These are phyloP conservation scores for Fistularia commersonii DNA, from an alignment of 2,797 vertebrate genomes.

Conservation along the genomic window DNA sequence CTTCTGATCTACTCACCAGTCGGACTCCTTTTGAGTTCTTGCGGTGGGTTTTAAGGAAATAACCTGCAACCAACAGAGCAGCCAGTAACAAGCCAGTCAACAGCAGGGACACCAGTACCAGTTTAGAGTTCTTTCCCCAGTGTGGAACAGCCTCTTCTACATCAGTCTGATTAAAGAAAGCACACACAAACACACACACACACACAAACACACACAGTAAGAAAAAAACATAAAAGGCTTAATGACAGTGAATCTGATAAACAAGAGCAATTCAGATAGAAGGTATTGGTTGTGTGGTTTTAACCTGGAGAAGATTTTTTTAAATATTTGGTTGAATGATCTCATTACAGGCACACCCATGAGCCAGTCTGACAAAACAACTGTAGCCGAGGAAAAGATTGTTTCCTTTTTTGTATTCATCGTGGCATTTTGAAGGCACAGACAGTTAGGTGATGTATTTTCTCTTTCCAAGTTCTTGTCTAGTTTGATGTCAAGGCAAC, in stretches of 20 bases:
- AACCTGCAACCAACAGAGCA: constrained; percentile 79
- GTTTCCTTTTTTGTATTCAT: constrained; percentile 49
- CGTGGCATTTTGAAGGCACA: constrained; percentile 22
- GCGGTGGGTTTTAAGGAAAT: constrained; percentile 82
- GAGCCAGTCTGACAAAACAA: background rate
- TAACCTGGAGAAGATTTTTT: background rate
- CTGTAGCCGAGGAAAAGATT: constrained; percentile 35
- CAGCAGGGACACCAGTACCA: constrained; percentile 86
- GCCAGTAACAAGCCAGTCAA: constrained; percentile 85
- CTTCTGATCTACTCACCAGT: constrained; percentile 80
- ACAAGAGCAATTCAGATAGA: background rate
- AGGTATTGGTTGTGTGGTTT: background rate
- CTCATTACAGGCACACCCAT: constrained; percentile 17
- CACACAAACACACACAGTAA: too few relatives aligned
- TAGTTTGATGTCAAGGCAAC: too few relatives aligned
- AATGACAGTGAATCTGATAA: background rate
- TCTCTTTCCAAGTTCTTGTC: too few relatives aligned
- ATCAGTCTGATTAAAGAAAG: constrained; percentile 52
- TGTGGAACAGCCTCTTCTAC: constrained; percentile 59
- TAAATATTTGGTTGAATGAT: background rate
- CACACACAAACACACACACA: background rate
- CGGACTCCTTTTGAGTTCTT: constrained; percentile 84
- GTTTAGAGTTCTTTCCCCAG: constrained; percentile 71
- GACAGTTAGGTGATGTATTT: too few relatives aligned
- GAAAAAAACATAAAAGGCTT: constrained; percentile 5